Evolutionary conservation across 1,140 invertebrate species (phyloP), one percentile per base, ranked within the genome.

Genomic region (Pentalonia nigronervosa): DNA sequence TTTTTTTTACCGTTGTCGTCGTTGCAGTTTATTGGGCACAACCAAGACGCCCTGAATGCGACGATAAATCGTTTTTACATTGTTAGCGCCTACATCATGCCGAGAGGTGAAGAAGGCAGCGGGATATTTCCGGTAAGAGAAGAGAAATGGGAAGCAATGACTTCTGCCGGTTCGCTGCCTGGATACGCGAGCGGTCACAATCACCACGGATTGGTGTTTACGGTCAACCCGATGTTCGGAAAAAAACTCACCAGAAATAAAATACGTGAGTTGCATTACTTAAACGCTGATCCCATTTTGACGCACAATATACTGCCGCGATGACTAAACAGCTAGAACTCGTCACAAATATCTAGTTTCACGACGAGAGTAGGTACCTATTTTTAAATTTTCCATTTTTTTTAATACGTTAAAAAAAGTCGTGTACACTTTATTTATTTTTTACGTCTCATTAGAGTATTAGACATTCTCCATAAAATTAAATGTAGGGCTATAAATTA

Each of bases 81-180:
- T 25, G 14, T 91, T 25, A 47, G 23, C 20, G 60, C 60, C 34
- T 60, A 91, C 41, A 60, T 91, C 9, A 47, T 7, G 14, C 90
- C 90, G 25, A 34, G 2, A 9, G 8, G 17, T 6, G 17, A 47
- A 47, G 90, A 91, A 45, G 14, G 25, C 3, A 30, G 41, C 0
- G 90, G 60, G 3, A 0, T 76, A 30, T 91, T 91, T 30, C 9
- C 34, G 25, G 41, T 30, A 0, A 60, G 90, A 76, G 90, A 91
- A 91, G 90, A 91, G 41, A 91, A 45, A 91, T 91, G 41, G 53
- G 90, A 47, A 45, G 90, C 90, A 2, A 41, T 81, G 25, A 67
- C 90, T 7, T 91, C 45, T 3, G 90, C 60, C 30, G 56, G 56
- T 47, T 60, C 36, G 17, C 30, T 91, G 30, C 2, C 90, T n/a